Evolutionary conservation across 2,888 invertebrate species (phyloP).

Genomic region (Melikaiella ostensackeni): DNA sequence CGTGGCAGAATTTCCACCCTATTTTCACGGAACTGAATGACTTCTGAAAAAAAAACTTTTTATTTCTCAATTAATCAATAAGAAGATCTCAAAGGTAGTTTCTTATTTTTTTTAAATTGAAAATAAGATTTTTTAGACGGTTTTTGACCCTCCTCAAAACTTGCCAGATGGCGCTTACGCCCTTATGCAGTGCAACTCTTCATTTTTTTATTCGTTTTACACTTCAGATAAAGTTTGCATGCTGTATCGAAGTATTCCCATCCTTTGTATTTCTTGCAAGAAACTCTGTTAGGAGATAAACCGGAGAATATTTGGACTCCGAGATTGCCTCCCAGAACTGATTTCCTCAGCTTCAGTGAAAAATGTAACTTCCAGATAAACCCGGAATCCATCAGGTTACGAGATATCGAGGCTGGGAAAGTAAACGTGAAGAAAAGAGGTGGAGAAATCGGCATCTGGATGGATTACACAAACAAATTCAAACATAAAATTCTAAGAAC

Average conservation of each 20-base stretch:
- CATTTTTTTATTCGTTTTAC: not conserved
- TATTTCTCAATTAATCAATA: no score
- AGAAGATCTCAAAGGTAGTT: no score
- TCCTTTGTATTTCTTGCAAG: not conserved
- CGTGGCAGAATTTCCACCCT: no score
- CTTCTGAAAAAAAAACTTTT: no score
- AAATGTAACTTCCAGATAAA: conserved; percentile 34
- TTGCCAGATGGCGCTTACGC: no score
- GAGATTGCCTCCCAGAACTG: conserved; percentile 28
- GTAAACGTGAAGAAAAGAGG: conserved; percentile 1
- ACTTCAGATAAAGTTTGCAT: not conserved
- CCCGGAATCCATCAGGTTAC: conserved; percentile 14
- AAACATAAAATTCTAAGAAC: no score
- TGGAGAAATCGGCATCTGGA: not conserved
- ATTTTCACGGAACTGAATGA: no score
- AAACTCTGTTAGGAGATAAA: conserved; percentile 21
- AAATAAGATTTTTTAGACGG: not conserved
- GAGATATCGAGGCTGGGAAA: conserved; percentile 14
- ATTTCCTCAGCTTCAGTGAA: conserved; percentile 29
- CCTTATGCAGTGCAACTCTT: not conserved
- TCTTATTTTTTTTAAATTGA: not conserved
- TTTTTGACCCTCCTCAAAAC: not conserved
- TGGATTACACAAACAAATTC: not conserved
- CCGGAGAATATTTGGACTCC: conserved; percentile 29
- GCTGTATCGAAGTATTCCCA: not conserved